phyloP scores from a whole-genome alignment of 53 echinoderm and acorn worm genomes.

The Astropecten irregularis region DNA sequence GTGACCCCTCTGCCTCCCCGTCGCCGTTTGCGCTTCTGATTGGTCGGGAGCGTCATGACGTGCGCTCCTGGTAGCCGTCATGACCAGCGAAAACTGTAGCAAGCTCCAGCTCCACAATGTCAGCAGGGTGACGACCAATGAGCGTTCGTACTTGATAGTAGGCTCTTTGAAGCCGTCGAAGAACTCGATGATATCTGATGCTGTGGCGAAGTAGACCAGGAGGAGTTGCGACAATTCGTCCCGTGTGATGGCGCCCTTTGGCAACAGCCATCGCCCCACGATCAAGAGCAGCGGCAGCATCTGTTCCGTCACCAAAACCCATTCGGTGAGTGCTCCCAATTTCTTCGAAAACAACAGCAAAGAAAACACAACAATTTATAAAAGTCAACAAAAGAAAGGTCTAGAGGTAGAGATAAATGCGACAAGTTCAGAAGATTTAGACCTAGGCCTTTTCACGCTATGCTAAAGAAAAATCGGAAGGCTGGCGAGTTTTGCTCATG shows the following conservation, averaged over 20 bases:
- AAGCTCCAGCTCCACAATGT: conserved; percentile 95
- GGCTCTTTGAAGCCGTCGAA: conserved; percentile 83
- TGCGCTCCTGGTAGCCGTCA: conserved; percentile 78
- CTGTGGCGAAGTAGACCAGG: conserved; percentile 88
- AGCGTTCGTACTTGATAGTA: conserved; percentile 61
- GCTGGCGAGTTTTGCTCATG: too few relatives aligned
- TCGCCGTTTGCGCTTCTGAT: conserved; percentile 2
- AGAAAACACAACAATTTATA: too few relatives aligned
- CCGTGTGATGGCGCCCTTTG: conserved; percentile 83
- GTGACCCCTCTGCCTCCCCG: background rate
- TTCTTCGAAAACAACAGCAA: too few relatives aligned
- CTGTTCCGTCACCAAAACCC: conserved; percentile 70
- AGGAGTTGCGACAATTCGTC: conserved; percentile 89
- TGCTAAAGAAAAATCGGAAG: too few relatives aligned
- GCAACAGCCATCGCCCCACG: conserved; percentile 88
- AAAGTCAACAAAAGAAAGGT: too few relatives aligned
- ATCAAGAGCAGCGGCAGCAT: conserved; percentile 81
- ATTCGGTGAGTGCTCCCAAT: background rate
- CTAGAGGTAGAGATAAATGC: too few relatives aligned
- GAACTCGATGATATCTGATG: conserved; percentile 94
- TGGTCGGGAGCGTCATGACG: conserved; percentile 1
- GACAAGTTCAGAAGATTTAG: too few relatives aligned
- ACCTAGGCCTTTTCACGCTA: too few relatives aligned
- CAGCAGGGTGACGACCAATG: conserved; percentile 76
- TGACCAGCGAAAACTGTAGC: conserved; percentile 83